A percentile compares a stretch with the other conserved stretches of the same genome.
These are phyloP conservation scores for Notospermus geniculatus DNA, from an alignment of 1,140 invertebrate genomes.

Conservation along the genomic window DNA sequence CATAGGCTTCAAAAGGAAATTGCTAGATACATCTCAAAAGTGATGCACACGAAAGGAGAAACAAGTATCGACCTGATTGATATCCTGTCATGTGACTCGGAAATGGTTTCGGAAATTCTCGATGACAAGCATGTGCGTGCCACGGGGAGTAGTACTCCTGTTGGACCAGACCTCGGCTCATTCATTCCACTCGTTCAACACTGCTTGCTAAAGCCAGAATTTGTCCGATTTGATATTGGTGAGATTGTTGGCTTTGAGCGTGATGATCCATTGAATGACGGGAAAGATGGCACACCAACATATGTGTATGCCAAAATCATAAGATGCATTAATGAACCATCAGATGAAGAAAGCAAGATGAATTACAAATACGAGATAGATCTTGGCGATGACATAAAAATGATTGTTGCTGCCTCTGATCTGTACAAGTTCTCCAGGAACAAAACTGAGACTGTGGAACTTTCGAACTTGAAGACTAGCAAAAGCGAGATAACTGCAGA, in stretches of 20 bases:
- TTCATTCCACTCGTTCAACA: conserved; percentile 26
- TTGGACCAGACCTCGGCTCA: conserved; percentile 13
- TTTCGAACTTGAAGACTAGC: neutral
- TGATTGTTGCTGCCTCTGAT: neutral
- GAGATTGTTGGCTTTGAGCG: conserved; percentile 29
- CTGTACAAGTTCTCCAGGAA: neutral
- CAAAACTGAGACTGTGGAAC: neutral
- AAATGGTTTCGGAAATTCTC: too few relatives aligned
- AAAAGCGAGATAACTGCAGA: neutral
- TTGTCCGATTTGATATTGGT: conserved; percentile 22
- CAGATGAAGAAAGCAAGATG: neutral
- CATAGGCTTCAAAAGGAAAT: too few relatives aligned
- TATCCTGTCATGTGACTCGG: too few relatives aligned
- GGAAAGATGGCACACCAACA: neutral
- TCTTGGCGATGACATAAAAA: neutral
- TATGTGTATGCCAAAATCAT: conserved; percentile 28
- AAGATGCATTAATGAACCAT: neutral
- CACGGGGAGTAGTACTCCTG: too few relatives aligned
- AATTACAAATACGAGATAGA: neutral
- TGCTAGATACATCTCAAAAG: too few relatives aligned
- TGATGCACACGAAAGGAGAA: too few relatives aligned
- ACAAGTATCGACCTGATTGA: too few relatives aligned
- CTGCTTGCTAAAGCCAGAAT: conserved; percentile 26
- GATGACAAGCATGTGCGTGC: too few relatives aligned
- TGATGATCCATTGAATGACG: conserved; percentile 19